Evolutionary conservation across 2,797 vertebrate species (phyloP).

Genomic region (Cuniculus paca): DNA sequence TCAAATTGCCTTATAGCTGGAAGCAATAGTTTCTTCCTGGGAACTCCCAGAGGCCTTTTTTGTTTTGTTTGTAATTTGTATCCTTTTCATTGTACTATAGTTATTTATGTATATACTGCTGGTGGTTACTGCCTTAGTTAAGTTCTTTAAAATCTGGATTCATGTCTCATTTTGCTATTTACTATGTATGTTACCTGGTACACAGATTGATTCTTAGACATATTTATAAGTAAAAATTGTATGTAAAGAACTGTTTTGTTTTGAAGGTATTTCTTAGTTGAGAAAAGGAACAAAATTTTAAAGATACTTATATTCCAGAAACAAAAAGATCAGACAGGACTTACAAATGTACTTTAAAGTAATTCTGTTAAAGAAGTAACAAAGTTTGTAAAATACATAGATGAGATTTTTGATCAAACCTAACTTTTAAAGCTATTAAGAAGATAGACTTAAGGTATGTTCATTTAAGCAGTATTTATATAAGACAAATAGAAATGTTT

Average conservation of each 20-base stretch:
- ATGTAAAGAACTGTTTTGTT: slow-evolving; percentile 24
- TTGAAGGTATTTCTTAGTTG: slow-evolving; percentile 22
- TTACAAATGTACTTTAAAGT: slow-evolving; percentile 24
- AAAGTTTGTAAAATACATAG: not conserved
- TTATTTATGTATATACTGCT: not conserved
- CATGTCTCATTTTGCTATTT: slow-evolving; percentile 14
- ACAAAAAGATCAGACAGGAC: not conserved
- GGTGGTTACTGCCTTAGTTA: not conserved
- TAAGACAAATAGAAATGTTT: not conserved
- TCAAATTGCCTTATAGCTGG: slow-evolving; percentile 41
- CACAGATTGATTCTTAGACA: not conserved
- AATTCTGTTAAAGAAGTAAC: slow-evolving; percentile 26
- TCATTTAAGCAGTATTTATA: not conserved
- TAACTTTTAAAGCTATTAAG: slow-evolving; percentile 6
- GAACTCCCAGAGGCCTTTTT: not conserved
- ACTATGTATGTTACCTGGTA: not conserved
- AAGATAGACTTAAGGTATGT: not conserved
- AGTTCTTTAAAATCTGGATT: slow-evolving; percentile 4
- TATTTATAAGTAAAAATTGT: slow-evolving; percentile 50
- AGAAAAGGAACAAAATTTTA: slow-evolving; percentile 50
- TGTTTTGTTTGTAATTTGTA: slow-evolving; percentile 38
- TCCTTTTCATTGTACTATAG: not conserved
- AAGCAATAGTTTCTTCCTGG: slow-evolving; percentile 44
- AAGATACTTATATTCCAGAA: not conserved
- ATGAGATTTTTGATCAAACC: slow-evolving; percentile 14